Conservation (phyloP, 2,113 vertebrate species). For the Neotoma lepida region DNA sequence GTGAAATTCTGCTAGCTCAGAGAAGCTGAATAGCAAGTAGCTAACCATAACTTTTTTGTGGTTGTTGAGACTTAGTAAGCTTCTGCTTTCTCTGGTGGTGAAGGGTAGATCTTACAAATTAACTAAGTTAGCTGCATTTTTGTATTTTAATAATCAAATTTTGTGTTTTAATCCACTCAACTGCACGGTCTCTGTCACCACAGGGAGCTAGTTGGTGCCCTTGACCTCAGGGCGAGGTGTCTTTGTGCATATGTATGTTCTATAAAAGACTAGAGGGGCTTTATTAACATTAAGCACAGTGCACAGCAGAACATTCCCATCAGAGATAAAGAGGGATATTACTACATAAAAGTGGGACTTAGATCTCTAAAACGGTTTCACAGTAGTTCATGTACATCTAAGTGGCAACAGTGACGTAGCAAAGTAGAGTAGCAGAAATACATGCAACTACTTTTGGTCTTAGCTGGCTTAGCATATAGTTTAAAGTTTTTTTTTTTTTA, state of each 20-base stretch:
- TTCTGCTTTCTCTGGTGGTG: background rate
- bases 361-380: background rate
- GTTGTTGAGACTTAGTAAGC: background rate
- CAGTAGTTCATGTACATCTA: background rate
- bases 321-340: background rate
- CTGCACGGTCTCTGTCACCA: background rate
- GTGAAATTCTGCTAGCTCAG: background rate
- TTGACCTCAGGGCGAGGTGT: background rate
- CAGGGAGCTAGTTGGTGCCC: background rate
- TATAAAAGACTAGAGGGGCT: background rate
- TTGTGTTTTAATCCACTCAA: background rate
- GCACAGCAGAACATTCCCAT: background rate
- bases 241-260: background rate
- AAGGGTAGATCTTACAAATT: background rate
- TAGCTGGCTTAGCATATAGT: slow-evolving; percentile 8
- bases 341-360: background rate
- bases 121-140: background rate
- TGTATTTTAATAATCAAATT: background rate
- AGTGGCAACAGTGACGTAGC: background rate
- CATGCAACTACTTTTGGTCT: background rate
- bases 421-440: background rate
- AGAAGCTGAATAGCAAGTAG: background rate
- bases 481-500: background rate
- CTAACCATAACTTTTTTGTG: background rate
- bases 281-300: background rate